Evolutionary conservation across 37 sponge, comb jelly and placozoan species (phyloP), one percentile per base, ranked within the genome.

Genomic region (Axinella damicornis): DNA sequence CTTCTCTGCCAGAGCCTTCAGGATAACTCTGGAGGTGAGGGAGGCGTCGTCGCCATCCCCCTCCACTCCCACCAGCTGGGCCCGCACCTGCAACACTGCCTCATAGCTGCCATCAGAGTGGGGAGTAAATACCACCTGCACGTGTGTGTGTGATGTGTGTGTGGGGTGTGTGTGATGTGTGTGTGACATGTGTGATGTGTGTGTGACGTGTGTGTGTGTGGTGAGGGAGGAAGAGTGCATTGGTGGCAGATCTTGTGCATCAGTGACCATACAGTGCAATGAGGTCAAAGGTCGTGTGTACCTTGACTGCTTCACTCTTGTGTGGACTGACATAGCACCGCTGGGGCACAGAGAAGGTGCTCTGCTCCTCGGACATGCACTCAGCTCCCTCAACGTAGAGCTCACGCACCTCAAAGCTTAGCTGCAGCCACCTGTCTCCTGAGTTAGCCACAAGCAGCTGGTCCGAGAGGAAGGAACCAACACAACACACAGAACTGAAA

Each of bases 81-180:
- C 70, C 27, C 24, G 37, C 35, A 87, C 24, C 13, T 46, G 20
- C 14, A 92, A 36, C 17, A 79, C 77, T 2, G 77, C 80, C 63
- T 87, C 85, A 41, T 92, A 87, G 15, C n/a, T 74, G 24, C 89
- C 92, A 61, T 61, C 59, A 1, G 24, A 35, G 14, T 18, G 21
- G 12, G 92, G 92, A 18, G 69, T 24, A 76, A 92, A 92, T 15
- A 56, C 66, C 35, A 92, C 57, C 90, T 89, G 36, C 21, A 61
- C 20, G 53, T 35, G 5, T 22, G 36, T n/a, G n/a, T n/a, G n/a
- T n/a, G n/a, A n/a, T n/a, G n/a, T n/a, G n/a, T n/a, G n/a, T n/a
- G n/a, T n/a, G n/a, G n/a, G n/a, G n/a, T n/a, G n/a, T n/a, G n/a
- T n/a, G n/a, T n/a, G n/a, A n/a, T n/a, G n/a, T n/a, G n/a, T n/a